phyloP scores from a whole-genome alignment of 2,113 vertebrate genomes.

The Thunnus thynnus region DNA sequence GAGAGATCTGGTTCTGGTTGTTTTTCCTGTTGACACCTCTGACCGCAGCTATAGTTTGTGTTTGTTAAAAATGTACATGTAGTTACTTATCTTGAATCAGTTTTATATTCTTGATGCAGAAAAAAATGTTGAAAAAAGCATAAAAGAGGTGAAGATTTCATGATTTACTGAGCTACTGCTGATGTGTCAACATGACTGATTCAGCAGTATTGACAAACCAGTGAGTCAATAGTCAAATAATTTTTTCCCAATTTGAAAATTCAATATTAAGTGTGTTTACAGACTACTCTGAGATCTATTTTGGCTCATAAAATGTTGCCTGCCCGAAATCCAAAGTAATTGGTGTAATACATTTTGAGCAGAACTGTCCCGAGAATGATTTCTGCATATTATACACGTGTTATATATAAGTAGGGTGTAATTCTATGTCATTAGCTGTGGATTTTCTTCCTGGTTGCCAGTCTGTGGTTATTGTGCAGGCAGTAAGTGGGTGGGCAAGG shows the following conservation, averaged over 20 bases:
- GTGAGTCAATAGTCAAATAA: neutral
- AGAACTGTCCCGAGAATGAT: constrained; percentile 16
- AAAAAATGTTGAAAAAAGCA: neutral
- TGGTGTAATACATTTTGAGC: constrained; percentile 32
- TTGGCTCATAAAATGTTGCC: constrained; percentile 27
- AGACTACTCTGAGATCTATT: neutral
- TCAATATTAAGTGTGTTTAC: neutral
- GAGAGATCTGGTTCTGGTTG: constrained; percentile 34
- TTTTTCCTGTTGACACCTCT: constrained; percentile 5
- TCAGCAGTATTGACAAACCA: neutral
- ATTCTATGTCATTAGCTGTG: constrained; percentile 78
- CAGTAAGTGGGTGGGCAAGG: constrained; percentile 62
- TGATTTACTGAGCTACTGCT: neutral
- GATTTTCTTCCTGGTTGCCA: constrained; percentile 65
- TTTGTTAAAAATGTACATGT: neutral
- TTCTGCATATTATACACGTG: constrained; percentile 43
- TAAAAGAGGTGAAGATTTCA: too few species aligned
- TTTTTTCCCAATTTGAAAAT: neutral
- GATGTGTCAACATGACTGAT: constrained; percentile 1
- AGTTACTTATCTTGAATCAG: neutral
- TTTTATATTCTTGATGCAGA: neutral
- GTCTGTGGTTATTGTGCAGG: constrained; percentile 63
- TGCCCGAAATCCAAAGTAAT: constrained; percentile 35
- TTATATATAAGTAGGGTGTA: constrained; percentile 52
- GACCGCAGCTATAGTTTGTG: neutral